These are phyloP conservation scores for Lasioglossum lativentre DNA, from an alignment of 2,888 invertebrate species.

Conservation along the genomic window DNA sequence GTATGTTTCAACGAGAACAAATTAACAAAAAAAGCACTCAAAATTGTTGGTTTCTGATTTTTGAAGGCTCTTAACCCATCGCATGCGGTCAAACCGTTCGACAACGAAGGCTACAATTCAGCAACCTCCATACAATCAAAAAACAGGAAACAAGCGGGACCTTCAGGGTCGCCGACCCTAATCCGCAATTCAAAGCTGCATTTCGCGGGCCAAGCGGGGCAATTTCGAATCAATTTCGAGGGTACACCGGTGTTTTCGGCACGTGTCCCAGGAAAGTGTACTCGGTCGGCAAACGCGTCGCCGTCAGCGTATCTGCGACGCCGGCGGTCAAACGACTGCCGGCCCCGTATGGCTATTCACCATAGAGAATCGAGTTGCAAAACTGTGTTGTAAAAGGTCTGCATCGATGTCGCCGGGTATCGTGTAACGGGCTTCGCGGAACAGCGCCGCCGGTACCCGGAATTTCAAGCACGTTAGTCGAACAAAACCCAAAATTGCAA, in stretches of 20 bases:
- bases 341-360: constrained; percentile 62
- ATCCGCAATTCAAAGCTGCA: constrained; percentile 12
- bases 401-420: constrained; percentile 67
- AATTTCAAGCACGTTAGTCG: neutral
- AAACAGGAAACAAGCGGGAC: neutral
- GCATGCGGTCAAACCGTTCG: neutral
- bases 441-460: constrained; percentile 10
- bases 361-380: constrained; percentile 80
- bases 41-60: neutral
- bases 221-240: constrained; percentile 23
- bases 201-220: neutral
- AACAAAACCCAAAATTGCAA: neutral
- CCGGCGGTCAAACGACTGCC: constrained; percentile 36
- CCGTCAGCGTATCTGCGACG: constrained; percentile 29
- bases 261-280: constrained; percentile 31
- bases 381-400: constrained; percentile 80
- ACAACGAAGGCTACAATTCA: neutral
- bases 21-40: neutral
- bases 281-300: constrained; percentile 41
- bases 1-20: neutral
- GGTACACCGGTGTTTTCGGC: constrained; percentile 16
- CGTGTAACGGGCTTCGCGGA: constrained; percentile 41
- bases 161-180: constrained; percentile 4
- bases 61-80: neutral
- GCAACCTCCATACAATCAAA: neutral